Evolutionary conservation across 2,113 vertebrate species (phyloP), one percentile per base, ranked within the genome.

Genomic region (Saguinus imperator): DNA sequence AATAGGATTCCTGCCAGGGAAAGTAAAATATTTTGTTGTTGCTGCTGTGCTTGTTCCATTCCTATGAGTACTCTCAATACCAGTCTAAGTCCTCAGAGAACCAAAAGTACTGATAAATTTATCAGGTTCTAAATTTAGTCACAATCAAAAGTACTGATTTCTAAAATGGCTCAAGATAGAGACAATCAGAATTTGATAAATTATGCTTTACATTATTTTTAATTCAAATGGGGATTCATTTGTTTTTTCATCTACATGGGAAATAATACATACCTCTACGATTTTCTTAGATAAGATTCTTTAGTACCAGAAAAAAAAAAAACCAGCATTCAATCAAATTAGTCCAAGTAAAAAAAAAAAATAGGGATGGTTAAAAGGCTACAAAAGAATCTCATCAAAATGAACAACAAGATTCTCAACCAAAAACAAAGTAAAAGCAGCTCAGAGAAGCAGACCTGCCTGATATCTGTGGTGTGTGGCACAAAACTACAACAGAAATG

Each of bases 61-160:
- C 40, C 85, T 66, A 43, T 10, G 48, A 64, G 17, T 45, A 25
- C 40, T n/a, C 21, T 79, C 90, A 87, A 93, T 79, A 76, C 13
- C 13, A 88, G 29, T 48, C 70, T 81, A 73, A 87, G 89, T 20
- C 70, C 50, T 48, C 81, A 57, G 9, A 94, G 58, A 94, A 89
- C 91, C 52, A 72, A 25, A 58, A 93, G n/a, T 50, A 68, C 23
- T 92, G 16, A 52, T 84, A 66, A 95, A 87, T 87, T 92, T 96
- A 79, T 12, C 17, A 80, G 29, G 8, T 48, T 35, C 20, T 64
- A 64, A 64, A 83, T 48, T 48, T 52, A n/a, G 27, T 88, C 29
- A 81, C 35, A 58, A 83, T 79, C 50, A 75, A 37, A 91, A 96
- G 37, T 83, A 18, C 23, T 80, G 27, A 83, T 52, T 87, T 81